These are phyloP conservation scores for Turritopsis dohrnii DNA, from an alignment of 30 jellyfish, hydroid and myxozoan species.

Conservation along the genomic window DNA sequence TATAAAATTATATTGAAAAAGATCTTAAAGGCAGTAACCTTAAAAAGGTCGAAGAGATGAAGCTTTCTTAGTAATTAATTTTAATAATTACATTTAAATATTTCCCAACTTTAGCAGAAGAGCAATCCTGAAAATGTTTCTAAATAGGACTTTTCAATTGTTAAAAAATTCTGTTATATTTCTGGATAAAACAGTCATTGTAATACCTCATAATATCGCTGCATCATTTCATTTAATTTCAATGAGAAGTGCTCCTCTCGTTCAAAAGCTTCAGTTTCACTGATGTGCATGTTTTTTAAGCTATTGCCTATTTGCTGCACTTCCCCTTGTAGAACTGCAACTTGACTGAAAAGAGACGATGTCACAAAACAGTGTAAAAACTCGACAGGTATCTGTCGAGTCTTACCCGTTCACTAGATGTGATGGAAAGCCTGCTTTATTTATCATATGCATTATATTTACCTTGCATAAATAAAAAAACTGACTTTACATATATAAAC, in stretches of 20 bases:
- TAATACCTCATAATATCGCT: constrained; percentile 65
- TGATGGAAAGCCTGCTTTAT: background rate
- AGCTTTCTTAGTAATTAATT: too few species aligned
- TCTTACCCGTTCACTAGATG: background rate
- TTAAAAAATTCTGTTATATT: background rate
- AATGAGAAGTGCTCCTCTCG: constrained; percentile 74
- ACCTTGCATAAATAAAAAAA: background rate
- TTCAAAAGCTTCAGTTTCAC: constrained; percentile 82
- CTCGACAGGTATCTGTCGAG: background rate
- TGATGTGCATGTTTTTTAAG: constrained; percentile 77
- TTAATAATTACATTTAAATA: too few species aligned
- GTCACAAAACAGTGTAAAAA: background rate
- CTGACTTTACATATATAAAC: background rate
- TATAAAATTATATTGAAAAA: too few species aligned
- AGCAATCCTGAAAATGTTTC: too few species aligned
- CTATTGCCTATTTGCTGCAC: constrained; percentile 70
- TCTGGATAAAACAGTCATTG: background rate
- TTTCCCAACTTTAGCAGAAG: too few species aligned
- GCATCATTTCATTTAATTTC: constrained; percentile 78
- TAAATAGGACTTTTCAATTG: background rate
- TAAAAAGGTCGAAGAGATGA: too few species aligned
- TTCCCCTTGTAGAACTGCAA: constrained; percentile 71
- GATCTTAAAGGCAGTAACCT: too few species aligned
- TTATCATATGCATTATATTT: too few species aligned
- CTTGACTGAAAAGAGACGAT: constrained; percentile 16